phyloP scores from a whole-genome alignment of 2,797 vertebrate species.

The Avahi laniger region DNA sequence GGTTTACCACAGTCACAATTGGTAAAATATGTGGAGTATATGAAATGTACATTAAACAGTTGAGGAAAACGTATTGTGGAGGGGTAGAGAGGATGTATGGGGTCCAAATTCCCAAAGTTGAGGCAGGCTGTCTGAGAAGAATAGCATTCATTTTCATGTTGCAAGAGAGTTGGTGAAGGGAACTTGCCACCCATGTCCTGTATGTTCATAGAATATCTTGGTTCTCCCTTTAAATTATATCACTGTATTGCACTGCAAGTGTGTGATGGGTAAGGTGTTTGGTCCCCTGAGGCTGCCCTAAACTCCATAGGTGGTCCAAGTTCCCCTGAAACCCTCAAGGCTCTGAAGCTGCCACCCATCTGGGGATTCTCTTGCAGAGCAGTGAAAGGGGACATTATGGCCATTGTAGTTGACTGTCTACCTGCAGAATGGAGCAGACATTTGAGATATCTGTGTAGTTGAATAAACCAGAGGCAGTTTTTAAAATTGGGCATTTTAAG shows the following conservation, averaged over 20 bases:
- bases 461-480: neutral
- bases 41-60: neutral
- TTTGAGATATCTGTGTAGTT: neutral
- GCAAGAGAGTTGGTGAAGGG: neutral
- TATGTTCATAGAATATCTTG: neutral
- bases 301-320: neutral
- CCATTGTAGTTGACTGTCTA: neutral
- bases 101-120: neutral
- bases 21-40: neutral
- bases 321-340: neutral
- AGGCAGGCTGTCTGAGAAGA: neutral
- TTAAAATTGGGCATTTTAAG: neutral
- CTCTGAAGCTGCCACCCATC: neutral
- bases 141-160: neutral
- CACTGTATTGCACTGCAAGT: neutral
- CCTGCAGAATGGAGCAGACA: neutral
- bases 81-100: neutral
- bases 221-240: neutral
- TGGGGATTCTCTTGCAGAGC: neutral
- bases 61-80: neutral
- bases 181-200: neutral
- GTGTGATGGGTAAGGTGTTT: neutral
- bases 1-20: neutral
- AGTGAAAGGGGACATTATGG: fast-evolving
- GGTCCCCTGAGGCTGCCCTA: neutral